Evolutionary conservation across 2,113 vertebrate species (phyloP), one percentile per base, ranked within the genome.

Genomic region (Sphaerodactylus townsendi): DNA sequence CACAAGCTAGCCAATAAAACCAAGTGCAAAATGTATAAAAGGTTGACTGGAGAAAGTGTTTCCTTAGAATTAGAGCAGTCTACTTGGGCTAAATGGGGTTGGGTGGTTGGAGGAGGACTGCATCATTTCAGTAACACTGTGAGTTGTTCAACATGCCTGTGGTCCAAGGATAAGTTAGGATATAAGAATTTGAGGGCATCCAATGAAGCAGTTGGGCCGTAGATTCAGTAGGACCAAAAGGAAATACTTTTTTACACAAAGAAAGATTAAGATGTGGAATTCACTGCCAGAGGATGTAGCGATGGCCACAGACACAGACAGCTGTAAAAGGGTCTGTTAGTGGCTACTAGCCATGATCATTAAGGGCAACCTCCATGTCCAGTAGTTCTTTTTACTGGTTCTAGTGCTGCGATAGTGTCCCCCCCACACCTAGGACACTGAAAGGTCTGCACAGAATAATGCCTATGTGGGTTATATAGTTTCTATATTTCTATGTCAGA

Each of bases 401-500:
- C n/a, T n/a, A n/a, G n/a, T n/a, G n/a, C n/a, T n/a, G n/a, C n/a
- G n/a, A n/a, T n/a, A n/a, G n/a, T n/a, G n/a, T n/a, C n/a, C n/a
- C 44, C 44, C 44, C 44, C 9, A 9, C 44, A 30, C n/a, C n/a
- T n/a, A n/a, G n/a, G 39, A 66, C 80, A 85, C 91, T 79, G 77
- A 76, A 81, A 81, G 81, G 3, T 87, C 89, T 92, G 25, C 1
- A 5, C 14, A 41, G 35, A 66, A 62, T 37, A 71, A 21, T 50
- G 75, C 35, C 50, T 83, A 33, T 48, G 23, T 1, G 44, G 41
- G 15, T 6, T 59, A 53, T 37, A 69, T 80, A 9, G 33, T 6
- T 37, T 44, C 2, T 0, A n/a, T 39, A 21, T 44, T 44, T n/a
- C n/a, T n/a, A 33, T 53, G 23, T 37, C 17, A 80, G 19, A 35